phyloP scores from a whole-genome alignment of 2,113 vertebrate species.

The Heptranchias perlo region DNA sequence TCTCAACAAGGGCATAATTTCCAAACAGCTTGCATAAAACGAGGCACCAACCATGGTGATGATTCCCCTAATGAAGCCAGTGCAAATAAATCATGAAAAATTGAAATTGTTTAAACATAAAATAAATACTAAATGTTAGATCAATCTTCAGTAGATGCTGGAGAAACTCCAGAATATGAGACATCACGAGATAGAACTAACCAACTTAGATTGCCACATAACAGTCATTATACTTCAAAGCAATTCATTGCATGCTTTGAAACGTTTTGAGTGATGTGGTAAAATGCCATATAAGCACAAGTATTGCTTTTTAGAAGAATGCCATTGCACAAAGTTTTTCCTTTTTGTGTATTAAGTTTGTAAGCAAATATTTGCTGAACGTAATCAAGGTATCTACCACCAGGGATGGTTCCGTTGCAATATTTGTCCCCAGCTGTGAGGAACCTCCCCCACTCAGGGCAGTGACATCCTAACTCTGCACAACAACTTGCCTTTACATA shows the following conservation, averaged over 20 bases:
- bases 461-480: too few species aligned
- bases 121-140: background rate
- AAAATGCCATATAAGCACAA: background rate
- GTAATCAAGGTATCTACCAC: background rate
- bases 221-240: background rate
- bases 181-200: background rate
- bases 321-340: background rate
- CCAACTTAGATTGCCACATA: background rate
- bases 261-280: background rate
- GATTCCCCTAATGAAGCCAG: background rate
- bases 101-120: background rate
- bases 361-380: background rate
- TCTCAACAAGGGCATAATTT: background rate
- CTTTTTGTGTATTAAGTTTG: background rate
- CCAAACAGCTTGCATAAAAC: background rate
- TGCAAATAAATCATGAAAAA: background rate
- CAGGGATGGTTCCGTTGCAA: background rate
- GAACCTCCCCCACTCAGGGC: too few species aligned
- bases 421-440: background rate
- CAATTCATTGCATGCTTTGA: background rate
- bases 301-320: background rate
- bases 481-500: too few species aligned
- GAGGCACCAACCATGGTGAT: background rate
- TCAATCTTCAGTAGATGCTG: background rate
- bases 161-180: background rate